phyloP scores from a whole-genome alignment of 2,888 invertebrate genomes.

The Andrena flavipes region DNA sequence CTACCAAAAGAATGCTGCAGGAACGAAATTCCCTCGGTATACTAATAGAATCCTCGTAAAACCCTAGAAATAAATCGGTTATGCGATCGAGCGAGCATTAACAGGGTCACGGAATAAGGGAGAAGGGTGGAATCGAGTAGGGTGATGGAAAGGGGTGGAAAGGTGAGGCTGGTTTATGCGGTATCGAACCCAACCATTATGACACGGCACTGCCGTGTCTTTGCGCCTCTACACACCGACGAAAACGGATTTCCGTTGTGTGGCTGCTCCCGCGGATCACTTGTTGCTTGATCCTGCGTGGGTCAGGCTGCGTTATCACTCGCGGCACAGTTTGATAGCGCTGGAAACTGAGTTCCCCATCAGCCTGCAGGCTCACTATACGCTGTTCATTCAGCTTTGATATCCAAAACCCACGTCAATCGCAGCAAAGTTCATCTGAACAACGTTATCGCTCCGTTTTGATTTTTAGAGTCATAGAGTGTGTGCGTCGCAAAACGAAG shows the following conservation, averaged over 20 bases:
- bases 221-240: slow-evolving; percentile 58
- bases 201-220: slow-evolving; percentile 57
- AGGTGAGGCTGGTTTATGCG: slow-evolving; percentile 63
- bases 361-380: background rate
- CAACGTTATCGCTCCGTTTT: background rate
- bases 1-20: background rate
- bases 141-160: slow-evolving; percentile 64
- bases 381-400: background rate
- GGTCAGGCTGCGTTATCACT: slow-evolving; percentile 41
- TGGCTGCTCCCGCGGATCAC: slow-evolving; percentile 65
- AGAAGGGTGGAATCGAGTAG: slow-evolving; percentile 46
- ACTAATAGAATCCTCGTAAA: background rate
- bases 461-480: background rate
- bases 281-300: slow-evolving; percentile 70
- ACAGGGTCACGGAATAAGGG: slow-evolving; percentile 45
- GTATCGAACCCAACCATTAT: slow-evolving; percentile 65
- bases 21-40: background rate
- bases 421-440: background rate
- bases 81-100: slow-evolving; percentile 55
- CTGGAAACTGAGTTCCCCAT: background rate
- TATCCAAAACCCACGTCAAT: background rate
- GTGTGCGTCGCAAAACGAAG: background rate
- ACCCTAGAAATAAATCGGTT: slow-evolving; percentile 23
- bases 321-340: slow-evolving; percentile 10
- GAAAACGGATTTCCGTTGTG: slow-evolving; percentile 60